These are phyloP conservation scores for Pseudachorutes palmiensis DNA, from an alignment of 1,140 invertebrate species.

Conservation along the genomic window DNA sequence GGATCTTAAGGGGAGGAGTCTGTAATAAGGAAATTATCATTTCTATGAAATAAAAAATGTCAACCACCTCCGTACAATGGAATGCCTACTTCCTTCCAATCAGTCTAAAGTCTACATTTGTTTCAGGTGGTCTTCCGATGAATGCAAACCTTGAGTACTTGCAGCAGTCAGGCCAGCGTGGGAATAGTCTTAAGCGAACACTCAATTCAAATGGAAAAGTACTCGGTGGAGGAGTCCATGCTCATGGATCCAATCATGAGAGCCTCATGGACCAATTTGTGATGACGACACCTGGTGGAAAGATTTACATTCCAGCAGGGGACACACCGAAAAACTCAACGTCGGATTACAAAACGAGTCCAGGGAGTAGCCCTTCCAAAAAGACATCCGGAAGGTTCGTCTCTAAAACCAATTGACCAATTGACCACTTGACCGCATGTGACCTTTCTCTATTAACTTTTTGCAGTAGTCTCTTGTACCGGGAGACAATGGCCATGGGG, in stretches of 20 bases:
- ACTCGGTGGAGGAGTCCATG: slow-evolving; percentile 45
- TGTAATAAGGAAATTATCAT: too few species aligned
- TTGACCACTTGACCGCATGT: neutral
- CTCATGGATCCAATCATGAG: slow-evolving; percentile 52
- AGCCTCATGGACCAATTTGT: slow-evolving; percentile 78
- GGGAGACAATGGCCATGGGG: slow-evolving; percentile 29
- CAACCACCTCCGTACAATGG: too few species aligned
- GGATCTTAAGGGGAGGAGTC: too few species aligned
- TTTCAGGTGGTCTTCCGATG: slow-evolving; percentile 72
- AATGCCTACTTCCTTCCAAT: too few species aligned
- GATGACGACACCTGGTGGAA: slow-evolving; percentile 78
- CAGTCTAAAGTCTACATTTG: neutral
- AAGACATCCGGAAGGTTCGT: slow-evolving; percentile 30
- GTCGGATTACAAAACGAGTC: slow-evolving; percentile 77
- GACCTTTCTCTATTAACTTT: neutral
- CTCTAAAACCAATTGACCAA: neutral
- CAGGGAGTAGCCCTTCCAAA: slow-evolving; percentile 56
- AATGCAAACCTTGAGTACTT: slow-evolving; percentile 76
- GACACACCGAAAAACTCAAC: slow-evolving; percentile 79
- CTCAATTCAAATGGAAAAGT: slow-evolving; percentile 60
- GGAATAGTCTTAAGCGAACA: slow-evolving; percentile 70
- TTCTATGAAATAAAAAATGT: too few species aligned
- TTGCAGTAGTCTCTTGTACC: slow-evolving; percentile 29
- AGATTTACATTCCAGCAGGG: slow-evolving; percentile 74
- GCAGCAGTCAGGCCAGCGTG: slow-evolving; percentile 67